Percentiles rank a stretch among this genome's conserved stretches.
These are phyloP conservation scores for Epicauta chinensis DNA, from an alignment of 1,140 invertebrate species.

Conservation along the genomic window DNA sequence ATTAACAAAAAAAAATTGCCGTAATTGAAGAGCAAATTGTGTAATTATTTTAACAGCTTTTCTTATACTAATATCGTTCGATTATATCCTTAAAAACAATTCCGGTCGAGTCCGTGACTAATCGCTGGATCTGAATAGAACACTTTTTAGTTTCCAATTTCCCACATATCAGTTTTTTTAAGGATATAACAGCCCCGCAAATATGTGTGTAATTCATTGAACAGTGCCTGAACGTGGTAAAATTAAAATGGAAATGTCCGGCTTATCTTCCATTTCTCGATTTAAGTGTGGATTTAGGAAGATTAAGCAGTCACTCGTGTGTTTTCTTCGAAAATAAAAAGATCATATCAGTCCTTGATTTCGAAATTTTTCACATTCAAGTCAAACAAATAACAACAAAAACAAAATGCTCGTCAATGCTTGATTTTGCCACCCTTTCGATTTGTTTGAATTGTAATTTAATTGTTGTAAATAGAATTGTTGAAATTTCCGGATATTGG, in stretches of 20 bases:
- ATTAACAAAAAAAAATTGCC: neutral
- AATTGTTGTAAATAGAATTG: neutral
- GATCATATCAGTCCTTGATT: too few relatives aligned
- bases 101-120: neutral
- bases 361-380: too few relatives aligned
- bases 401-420: too few relatives aligned
- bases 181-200: slow-evolving; percentile 1
- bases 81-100: neutral
- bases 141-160: neutral
- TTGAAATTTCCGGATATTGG: neutral
- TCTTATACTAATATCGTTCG: slow-evolving; percentile 13
- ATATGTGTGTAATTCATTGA: slow-evolving; percentile 6
- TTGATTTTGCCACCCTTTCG: too few relatives aligned
- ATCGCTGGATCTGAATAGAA: too few relatives aligned
- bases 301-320: too few relatives aligned
- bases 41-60: slow-evolving; percentile 23
- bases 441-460: too few relatives aligned
- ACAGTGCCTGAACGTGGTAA: slow-evolving; percentile 9
- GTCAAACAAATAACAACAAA: too few relatives aligned
- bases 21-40: slow-evolving; percentile 16
- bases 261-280: too few relatives aligned
- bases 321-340: too few relatives aligned
- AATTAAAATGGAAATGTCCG: neutral
- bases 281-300: too few relatives aligned
- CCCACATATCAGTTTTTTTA: slow-evolving; percentile 13